Base-by-base conservation (phyloP, 1,140 invertebrate species). In the Sarcophaga peregrina region DNA sequence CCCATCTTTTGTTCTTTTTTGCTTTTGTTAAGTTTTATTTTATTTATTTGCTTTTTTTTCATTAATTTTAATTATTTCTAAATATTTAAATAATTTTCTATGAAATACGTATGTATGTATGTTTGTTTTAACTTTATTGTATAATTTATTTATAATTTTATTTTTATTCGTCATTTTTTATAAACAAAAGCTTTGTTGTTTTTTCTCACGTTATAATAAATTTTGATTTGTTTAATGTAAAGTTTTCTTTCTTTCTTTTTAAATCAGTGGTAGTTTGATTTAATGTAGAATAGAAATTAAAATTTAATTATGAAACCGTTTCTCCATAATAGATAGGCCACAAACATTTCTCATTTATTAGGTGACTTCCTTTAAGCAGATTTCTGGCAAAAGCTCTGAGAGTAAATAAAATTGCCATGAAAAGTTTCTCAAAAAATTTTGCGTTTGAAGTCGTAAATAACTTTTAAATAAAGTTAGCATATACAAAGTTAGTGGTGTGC, bases 51-150 rank as follows among this genome's bases (percentile, higher is more conserved):
- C 15, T 15, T 15, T 7, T 62, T 62, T 15, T 15, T 68, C 17
- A 68, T 68, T 68, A 8, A 68, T 68, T 68, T 68, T 17, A 68
- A 68, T 68, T 68, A 68, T n/a, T 68, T 20, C 62, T 68, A 68
- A 68, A 68, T 68, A 68, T 68, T 68, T 68, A 68, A 25, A 20
- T 68, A 17, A 20, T 68, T 68, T 17, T 68, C 62, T n/a, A 68
- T 20, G 62, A 68, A 68, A 68, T 68, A 68, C 17, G 62, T 25
- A 25, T 68, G 62, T 68, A 68, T 5, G 62, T 25, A 25, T 68
- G 62, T 20, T 25, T 8, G 17, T 68, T 5, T 68, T 68, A 20
- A 9, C 25, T 37, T 68, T 68, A 13, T 58, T 58, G 15, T 6
- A n/a, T 58, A 13, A 58, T 58, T 58, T 58, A 58, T 58, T 10